These are phyloP conservation scores for Eumeta japonica DNA, from an alignment of 1,140 invertebrate genomes.

Conservation along the genomic window DNA sequence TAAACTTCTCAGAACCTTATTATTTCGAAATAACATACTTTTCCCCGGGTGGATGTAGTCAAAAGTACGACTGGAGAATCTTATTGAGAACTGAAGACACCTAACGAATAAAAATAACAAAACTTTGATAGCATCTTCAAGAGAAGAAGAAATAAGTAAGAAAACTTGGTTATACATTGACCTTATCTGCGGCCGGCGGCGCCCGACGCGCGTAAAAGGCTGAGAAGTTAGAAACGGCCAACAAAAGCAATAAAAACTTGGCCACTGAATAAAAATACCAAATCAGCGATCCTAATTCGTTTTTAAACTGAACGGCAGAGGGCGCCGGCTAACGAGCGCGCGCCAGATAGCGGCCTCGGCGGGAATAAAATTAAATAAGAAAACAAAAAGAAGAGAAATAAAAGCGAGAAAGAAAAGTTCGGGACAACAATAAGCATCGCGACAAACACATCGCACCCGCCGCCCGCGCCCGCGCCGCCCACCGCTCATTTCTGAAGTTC, in stretches of 20 bases:
- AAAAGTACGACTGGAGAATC: no score
- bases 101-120: no score
- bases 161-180: neutral
- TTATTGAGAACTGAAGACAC: no score
- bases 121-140: neutral
- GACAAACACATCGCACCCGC: constrained; percentile 51
- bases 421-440: constrained; percentile 37
- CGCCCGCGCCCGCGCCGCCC: no score
- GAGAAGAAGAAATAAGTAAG: neutral
- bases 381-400: constrained; percentile 24
- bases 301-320: constrained; percentile 28
- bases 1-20: no score
- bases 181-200: constrained; percentile 1
- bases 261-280: constrained; percentile 33
- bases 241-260: constrained; percentile 47
- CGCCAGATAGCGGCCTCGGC: constrained; percentile 4
- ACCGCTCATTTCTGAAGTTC: no score
- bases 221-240: constrained; percentile 24
- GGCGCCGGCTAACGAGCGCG: neutral
- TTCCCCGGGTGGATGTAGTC: no score
- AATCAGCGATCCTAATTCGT: constrained; percentile 35
- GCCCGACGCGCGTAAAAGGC: constrained; percentile 12
- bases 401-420: constrained; percentile 29
- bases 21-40: no score
- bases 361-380: constrained; percentile 49